A percentile compares a stretch with the other conserved stretches of the same genome.
Evolutionary conservation across 2,113 vertebrate species (phyloP).

Genomic region (Cyprinus carpio): DNA sequence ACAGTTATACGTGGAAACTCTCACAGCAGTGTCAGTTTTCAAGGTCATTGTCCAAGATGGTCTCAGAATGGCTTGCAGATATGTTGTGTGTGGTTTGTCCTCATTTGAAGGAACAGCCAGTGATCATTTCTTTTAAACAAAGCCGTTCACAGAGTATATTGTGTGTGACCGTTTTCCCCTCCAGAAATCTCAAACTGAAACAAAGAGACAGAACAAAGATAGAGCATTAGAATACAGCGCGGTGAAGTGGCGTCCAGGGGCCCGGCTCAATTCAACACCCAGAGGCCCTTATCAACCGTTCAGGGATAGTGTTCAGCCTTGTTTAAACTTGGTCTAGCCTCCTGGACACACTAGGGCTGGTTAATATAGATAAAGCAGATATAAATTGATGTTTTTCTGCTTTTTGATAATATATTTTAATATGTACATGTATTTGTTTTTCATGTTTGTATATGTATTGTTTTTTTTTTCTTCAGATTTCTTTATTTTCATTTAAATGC

Average conservation of each 20-base stretch:
- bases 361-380: too few species aligned
- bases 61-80: conserved; percentile 6
- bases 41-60: conserved; percentile 34
- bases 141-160: neutral
- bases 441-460: neutral
- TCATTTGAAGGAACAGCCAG: conserved; percentile 22
- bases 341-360: conserved; percentile 38
- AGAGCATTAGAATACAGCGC: conserved; percentile 19
- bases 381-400: too few species aligned
- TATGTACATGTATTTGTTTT: neutral
- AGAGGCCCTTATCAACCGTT: conserved; percentile 42
- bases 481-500: too few species aligned
- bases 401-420: too few species aligned
- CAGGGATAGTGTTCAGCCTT: conserved; percentile 39
- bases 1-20: neutral
- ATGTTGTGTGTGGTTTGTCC: conserved; percentile 6
- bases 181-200: conserved; percentile 46
- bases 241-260: conserved; percentile 5
- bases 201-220: conserved; percentile 44
- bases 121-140: conserved; percentile 35
- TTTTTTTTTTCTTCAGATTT: too few species aligned
- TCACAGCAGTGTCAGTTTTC: neutral
- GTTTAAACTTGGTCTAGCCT: conserved; percentile 53
- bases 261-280: conserved; percentile 44
- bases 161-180: conserved; percentile 32